phyloP scores from a whole-genome alignment of 2,113 vertebrate genomes.

The Ailuropoda melanoleuca region DNA sequence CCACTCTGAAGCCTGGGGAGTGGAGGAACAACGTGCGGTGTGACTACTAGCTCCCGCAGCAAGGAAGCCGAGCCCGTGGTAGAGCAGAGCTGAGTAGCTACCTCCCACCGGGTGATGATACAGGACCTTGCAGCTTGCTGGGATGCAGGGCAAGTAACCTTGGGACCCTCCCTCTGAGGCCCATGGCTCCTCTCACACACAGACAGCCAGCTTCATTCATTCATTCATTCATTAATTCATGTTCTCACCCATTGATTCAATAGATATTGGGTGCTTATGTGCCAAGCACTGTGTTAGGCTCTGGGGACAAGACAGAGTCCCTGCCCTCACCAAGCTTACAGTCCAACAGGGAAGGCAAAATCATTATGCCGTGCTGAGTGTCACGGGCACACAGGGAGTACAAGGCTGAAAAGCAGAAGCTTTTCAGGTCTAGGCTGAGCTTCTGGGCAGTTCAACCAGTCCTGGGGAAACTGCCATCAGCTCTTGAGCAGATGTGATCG shows the following conservation, averaged over 20 bases:
- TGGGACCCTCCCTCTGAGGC: not conserved
- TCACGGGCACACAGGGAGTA: not conserved
- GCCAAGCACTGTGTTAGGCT: not conserved
- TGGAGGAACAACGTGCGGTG: no score
- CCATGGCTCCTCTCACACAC: not conserved
- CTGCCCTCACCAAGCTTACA: not conserved
- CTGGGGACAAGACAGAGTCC: not conserved
- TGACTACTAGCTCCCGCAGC: not conserved
- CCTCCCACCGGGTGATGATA: not conserved
- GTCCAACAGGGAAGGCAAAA: not conserved
- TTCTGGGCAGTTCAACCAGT: not conserved
- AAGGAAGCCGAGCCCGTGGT: not conserved
- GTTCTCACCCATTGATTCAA: not conserved
- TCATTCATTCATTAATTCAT: not conserved
- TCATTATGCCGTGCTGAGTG: accelerated
- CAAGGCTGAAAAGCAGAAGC: not conserved
- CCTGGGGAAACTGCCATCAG: not conserved
- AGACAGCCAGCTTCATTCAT: not conserved
- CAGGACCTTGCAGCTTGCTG: not conserved
- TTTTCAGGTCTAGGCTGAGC: not conserved
- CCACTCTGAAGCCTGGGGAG: not conserved
- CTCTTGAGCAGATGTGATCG: not conserved
- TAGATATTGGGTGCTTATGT: not conserved
- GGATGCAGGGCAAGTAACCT: not conserved
- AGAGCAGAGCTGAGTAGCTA: not conserved